Base-by-base conservation (phyloP, 2,113 vertebrate genomes). In the Marcusenius ussheri region DNA sequence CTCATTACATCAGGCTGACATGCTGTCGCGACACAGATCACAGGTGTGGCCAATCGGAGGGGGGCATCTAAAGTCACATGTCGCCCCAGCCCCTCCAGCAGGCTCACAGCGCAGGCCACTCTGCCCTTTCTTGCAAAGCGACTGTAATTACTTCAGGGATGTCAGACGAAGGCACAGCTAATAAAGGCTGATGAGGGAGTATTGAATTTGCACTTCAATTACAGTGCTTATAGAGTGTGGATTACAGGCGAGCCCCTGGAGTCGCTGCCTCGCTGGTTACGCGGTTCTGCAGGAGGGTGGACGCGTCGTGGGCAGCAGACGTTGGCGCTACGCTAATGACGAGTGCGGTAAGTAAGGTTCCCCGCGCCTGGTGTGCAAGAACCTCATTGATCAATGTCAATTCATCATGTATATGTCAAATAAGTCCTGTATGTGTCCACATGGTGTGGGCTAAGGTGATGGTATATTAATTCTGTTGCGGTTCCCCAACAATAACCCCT, bases 181-280 rank as follows among this genome's bases (percentile, higher is more conserved):
- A 92, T 93, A 92, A 95, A 94, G 91, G 92, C 93, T 95, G 95
- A 95, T 95, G 94, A 95, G 94, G 94, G 95, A 95, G 94, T 96
- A 96, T 96, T 96, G 94, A 95, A 95, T 96, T 95, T 96, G 95
- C 95, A 96, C 95, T 96, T 96, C 94, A 96, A 95, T 96, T 96
- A 95, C 93, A 96, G 93, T 95, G 94, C 94, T 95, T 96, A 96
- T 95, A 95, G 94, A 95, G 95, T 96, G 95, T 94, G 94, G 95
- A 95, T 95, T 96, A 95, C 95, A 95, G 92, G 90, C 87, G 92
- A 94, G 93, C 93, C 95, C 94, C 93, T 92, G 83, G 95, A 93
- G 94, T 92, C 93, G 89, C 89, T 53, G 93, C 21, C 0, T 3
- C 45, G 1, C 47, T 39, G 42, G 19, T 84, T 49, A 84, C 45